phyloP scores from a whole-genome alignment of 2,113 vertebrate genomes.

The Microtus ochrogaster region DNA sequence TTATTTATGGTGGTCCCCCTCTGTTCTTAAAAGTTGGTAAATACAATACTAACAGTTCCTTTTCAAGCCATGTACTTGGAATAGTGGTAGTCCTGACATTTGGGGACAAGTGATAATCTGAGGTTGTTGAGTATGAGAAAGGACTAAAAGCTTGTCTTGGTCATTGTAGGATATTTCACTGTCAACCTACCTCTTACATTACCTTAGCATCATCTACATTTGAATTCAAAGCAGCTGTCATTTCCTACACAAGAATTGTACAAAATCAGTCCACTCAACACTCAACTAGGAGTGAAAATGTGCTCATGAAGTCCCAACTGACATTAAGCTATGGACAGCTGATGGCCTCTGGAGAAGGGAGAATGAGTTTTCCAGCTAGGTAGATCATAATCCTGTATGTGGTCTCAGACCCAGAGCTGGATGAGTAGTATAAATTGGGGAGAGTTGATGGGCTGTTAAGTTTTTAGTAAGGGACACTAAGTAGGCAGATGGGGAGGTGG shows the following conservation, averaged over 20 bases:
- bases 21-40: not conserved
- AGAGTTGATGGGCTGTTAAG: not conserved
- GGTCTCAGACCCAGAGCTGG: not conserved
- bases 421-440: not conserved
- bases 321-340: not conserved
- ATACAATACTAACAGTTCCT: not conserved
- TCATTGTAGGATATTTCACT: not conserved
- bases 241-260: not conserved
- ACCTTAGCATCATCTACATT: not conserved
- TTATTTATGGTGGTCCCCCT: not conserved
- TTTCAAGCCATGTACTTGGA: not conserved
- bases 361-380: not conserved
- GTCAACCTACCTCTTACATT: not conserved
- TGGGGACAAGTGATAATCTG: not conserved
- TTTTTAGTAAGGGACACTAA: not conserved
- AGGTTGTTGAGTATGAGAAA: not conserved
- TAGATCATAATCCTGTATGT: not conserved
- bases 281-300: not conserved
- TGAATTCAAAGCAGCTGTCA: not conserved
- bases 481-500: not conserved
- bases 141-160: not conserved
- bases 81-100: not conserved
- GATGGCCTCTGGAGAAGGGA: not conserved
- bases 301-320: not conserved
- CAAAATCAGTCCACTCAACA: not conserved